phyloP scores from a whole-genome alignment of 2,888 invertebrate species.

The Panorpa germanica region DNA sequence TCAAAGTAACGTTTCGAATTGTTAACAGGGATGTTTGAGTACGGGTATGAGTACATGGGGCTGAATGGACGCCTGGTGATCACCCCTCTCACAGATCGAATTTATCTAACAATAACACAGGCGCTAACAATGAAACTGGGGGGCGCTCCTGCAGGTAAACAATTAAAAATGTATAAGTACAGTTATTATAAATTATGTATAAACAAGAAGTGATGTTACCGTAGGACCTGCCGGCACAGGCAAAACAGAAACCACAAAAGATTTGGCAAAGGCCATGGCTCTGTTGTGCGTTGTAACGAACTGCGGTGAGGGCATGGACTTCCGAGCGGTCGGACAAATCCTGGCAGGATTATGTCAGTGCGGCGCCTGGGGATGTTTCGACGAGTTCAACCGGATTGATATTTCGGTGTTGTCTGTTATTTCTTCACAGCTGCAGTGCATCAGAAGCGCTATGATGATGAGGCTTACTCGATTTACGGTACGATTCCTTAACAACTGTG shows the following conservation, averaged over 20 bases:
- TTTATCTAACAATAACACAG: conserved; percentile 84
- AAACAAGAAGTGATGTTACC: not conserved
- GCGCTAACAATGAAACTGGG: conserved; percentile 82
- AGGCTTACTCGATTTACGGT: conserved; percentile 59
- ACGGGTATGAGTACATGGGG: conserved; percentile 93
- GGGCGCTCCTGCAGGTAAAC: conserved; percentile 66
- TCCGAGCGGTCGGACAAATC: conserved; percentile 59
- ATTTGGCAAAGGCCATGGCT: conserved; percentile 77
- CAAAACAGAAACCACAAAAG: conserved; percentile 84
- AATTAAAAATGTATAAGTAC: not conserved
- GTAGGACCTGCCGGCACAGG: conserved; percentile 62
- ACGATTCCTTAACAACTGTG: conserved; percentile 14
- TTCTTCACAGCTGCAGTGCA: conserved; percentile 79
- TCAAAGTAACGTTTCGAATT: conserved; percentile 2
- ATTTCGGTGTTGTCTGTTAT: conserved; percentile 85
- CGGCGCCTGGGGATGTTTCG: conserved; percentile 93
- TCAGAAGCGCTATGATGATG: conserved; percentile 62
- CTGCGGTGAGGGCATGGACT: conserved; percentile 90
- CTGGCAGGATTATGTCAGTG: conserved; percentile 63
- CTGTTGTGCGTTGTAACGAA: conserved; percentile 72
- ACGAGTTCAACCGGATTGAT: conserved; percentile 87
- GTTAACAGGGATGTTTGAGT: conserved; percentile 53
- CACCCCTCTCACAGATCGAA: conserved; percentile 81
- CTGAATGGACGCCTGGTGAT: conserved; percentile 79
- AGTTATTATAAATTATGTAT: not conserved